Evolutionary conservation across 2,888 invertebrate genomes (phyloP).

Genomic region (Mimas tiliae): DNA sequence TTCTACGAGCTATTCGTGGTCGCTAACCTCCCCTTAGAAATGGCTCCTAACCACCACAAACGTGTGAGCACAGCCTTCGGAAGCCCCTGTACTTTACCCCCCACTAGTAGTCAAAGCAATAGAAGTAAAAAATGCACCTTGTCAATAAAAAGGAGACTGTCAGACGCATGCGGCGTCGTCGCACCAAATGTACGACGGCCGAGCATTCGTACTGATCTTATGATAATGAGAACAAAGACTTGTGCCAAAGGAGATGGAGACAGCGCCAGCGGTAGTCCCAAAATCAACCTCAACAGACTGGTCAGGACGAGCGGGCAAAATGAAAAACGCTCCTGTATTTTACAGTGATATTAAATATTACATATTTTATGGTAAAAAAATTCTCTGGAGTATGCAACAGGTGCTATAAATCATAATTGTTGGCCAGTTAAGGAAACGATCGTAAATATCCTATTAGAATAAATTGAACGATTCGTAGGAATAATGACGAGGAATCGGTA

Average conservation of each 20-base stretch:
- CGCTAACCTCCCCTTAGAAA: constrained; percentile 93
- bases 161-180: constrained; percentile 95
- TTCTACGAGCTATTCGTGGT: constrained; percentile 93
- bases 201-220: constrained; percentile 94
- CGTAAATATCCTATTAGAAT: constrained; percentile 33
- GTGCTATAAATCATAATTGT: constrained; percentile 24
- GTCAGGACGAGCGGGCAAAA: constrained; percentile 73
- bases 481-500: constrained; percentile 47
- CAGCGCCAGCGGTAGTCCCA: constrained; percentile 82
- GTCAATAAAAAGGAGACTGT: constrained; percentile 91
- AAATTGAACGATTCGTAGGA: constrained; percentile 39
- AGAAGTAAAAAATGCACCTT: constrained; percentile 90
- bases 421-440: constrained; percentile 9
- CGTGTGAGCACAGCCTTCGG: constrained; percentile 90
- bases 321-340: constrained; percentile 75
- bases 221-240: constrained; percentile 94
- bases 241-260: constrained; percentile 89
- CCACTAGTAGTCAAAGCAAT: constrained; percentile 87
- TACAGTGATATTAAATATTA: constrained; percentile 73
- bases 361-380: neutral
- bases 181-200: constrained; percentile 95
- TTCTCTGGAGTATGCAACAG: constrained; percentile 17
- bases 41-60: constrained; percentile 95
- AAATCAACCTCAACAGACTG: constrained; percentile 78
- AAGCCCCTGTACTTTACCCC: constrained; percentile 90